Conservation (phyloP, 2,888 invertebrate species). For the Pristionchus maxplancki region DNA sequence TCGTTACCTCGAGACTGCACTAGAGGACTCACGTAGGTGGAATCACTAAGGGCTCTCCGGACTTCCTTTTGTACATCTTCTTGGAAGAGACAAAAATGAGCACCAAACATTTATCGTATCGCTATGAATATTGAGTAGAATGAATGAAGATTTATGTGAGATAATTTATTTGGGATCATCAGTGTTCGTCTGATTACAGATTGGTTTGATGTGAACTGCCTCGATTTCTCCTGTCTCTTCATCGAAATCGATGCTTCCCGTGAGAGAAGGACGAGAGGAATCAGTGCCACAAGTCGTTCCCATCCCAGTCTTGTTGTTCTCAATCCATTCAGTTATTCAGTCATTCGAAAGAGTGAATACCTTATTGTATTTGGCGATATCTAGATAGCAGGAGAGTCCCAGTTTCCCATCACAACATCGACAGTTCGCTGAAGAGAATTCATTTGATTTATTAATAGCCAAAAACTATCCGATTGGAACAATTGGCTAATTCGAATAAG, state of each 20-base stretch:
- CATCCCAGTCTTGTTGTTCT: slow-evolving; percentile 12
- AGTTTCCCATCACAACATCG: slow-evolving; percentile 21
- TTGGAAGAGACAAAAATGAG: neutral
- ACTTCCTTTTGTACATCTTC: neutral
- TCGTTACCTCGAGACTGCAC: neutral
- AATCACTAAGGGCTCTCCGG: neutral
- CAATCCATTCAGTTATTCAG: neutral
- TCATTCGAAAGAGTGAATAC: neutral
- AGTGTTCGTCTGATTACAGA: neutral
- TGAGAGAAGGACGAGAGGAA: neutral
- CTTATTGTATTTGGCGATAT: slow-evolving; percentile 35
- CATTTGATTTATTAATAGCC: neutral
- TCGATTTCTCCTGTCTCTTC: slow-evolving; percentile 35
- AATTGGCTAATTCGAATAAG: neutral
- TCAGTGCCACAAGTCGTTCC: neutral
- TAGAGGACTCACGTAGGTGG: neutral
- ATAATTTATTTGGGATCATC: neutral
- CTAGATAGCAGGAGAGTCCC: slow-evolving; percentile 10
- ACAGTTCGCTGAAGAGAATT: neutral
- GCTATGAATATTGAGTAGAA: neutral
- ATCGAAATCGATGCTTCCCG: slow-evolving; percentile 25
- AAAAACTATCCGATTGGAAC: neutral
- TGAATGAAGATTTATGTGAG: neutral
- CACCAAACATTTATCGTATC: neutral
- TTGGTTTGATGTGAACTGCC: slow-evolving; percentile 24